Base-by-base conservation (phyloP, 2,113 vertebrate genomes). In the Trochalopteron elliotii region DNA sequence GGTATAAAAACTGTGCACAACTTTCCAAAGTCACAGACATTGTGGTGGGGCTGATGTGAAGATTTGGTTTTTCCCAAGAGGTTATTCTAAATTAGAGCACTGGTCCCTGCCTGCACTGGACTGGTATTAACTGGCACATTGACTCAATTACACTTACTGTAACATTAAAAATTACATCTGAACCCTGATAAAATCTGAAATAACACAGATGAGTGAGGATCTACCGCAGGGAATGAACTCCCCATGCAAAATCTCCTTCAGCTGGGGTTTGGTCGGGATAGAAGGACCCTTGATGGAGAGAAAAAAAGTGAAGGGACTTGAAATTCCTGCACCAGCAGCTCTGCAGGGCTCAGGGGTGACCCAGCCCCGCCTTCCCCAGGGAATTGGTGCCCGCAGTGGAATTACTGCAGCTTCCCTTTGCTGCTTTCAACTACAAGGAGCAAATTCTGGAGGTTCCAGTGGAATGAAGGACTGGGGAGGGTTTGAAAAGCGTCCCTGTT, bases 401-500 rank as follows among this genome's bases (percentile, higher is more conserved):
- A 53, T 12, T 9, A 16, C 64, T 25, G 81, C 67, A 40, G 64
- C 5, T 5, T 28, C 5, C 40, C 2, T 57, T 8, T 0, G 10
- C 85, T 23, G 56, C 44, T 88, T 69, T 49, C 33, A 63, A 49
- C 78, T 68, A 1, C 4, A 1, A 24, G 93, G 28, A 84, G 88
- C 53, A 78, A 40, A 33, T 45, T 18, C 27, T 72, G 84, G 45
- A 55, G 90, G 76, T 37, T 60, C 22, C 70, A 44, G 5, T 4
- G 83, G 87, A 64, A 70, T 44, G 86, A 81, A 68, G 93, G 88
- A 2, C 83, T 85, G 92, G 87, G 37, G 56, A 61, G 90, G 40
- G 75, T 77, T 88, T 94, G 82, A 96, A 97, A 97, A 96, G 96
- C 79, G 10, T 40, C 70, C 21, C 93, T 85, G 96, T 94, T 93